These are phyloP conservation scores for Chromobotia macracanthus DNA, from an alignment of 2,797 vertebrate species.

Conservation along the genomic window DNA sequence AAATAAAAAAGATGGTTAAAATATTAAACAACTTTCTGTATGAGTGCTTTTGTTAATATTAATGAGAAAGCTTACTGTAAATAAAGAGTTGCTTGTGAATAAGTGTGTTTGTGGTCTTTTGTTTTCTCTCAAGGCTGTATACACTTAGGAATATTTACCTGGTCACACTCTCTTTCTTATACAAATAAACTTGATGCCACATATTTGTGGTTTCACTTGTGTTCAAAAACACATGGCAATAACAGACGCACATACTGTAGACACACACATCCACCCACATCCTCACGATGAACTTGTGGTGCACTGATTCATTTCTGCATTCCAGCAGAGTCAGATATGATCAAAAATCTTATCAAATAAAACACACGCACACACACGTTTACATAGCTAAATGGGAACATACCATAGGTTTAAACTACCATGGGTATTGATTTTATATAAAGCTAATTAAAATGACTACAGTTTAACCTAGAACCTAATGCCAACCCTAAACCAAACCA, in stretches of 20 bases:
- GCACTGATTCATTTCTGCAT: constrained; percentile 63
- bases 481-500: no score
- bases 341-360: constrained; percentile 70
- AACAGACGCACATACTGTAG: neutral
- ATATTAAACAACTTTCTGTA: constrained; percentile 9
- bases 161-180: constrained; percentile 44
- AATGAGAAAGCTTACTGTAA: neutral
- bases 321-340: constrained; percentile 65
- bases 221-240: neutral
- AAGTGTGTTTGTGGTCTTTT: constrained; percentile 27
- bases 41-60: neutral
- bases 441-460: neutral
- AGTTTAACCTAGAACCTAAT: no score
- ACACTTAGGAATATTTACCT: constrained; percentile 26
- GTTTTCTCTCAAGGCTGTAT: constrained; percentile 14
- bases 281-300: constrained; percentile 18
- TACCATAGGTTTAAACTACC: neutral
- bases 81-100: neutral
- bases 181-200: constrained; percentile 41
- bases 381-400: neutral
- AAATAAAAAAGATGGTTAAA: neutral
- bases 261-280: constrained; percentile 7
- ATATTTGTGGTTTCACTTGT: constrained; percentile 32
- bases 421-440: neutral
- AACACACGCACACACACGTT: constrained; percentile 26